Conservation (phyloP, 2,888 invertebrate species). For the Drosophila limbata region DNA sequence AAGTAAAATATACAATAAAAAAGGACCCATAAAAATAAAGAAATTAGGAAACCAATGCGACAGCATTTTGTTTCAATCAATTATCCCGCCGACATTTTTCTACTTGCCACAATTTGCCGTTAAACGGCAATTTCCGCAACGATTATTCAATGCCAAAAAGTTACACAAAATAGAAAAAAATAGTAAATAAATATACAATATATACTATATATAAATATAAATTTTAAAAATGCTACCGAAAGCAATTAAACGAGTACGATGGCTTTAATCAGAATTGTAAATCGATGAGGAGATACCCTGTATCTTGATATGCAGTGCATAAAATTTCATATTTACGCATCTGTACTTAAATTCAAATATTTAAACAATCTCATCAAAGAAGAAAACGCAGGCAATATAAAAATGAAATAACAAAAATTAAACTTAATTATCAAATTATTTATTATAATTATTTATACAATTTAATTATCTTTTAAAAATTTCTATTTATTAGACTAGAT, state of each 20-base stretch:
- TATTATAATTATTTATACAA: no score
- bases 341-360: background rate
- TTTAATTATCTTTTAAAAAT: no score
- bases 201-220: conserved; percentile 7
- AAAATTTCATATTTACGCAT: background rate
- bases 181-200: conserved; percentile 1
- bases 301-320: background rate
- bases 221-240: background rate
- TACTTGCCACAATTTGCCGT: conserved; percentile 61
- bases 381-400: no score
- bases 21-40: conserved; percentile 8
- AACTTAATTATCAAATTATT: no score
- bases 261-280: background rate
- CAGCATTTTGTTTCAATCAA: conserved; percentile 66
- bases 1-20: conserved; percentile 5
- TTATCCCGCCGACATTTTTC: conserved; percentile 45
- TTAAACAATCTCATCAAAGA: background rate
- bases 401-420: no score
- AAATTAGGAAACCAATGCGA: conserved; percentile 53
- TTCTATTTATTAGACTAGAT: background rate
- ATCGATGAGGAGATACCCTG: background rate
- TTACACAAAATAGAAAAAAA: conserved; percentile 13
- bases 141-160: conserved; percentile 62
- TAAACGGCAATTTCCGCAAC: conserved; percentile 75
- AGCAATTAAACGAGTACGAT: conserved; percentile 6